Conservation (phyloP, 2,888 invertebrate species). For the Tuta absoluta region DNA sequence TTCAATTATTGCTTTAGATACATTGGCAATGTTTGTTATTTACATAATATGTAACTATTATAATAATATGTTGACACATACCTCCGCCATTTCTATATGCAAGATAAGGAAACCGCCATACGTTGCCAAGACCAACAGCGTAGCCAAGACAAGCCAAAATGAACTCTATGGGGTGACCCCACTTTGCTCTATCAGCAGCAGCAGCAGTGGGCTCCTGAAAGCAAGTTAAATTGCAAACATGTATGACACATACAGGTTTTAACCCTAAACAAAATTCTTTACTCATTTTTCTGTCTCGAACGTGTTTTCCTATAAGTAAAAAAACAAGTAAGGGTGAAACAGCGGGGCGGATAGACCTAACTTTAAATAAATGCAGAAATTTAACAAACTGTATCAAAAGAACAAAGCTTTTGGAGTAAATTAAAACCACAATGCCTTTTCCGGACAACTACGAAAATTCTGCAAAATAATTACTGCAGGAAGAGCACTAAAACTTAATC, state of each 20-base stretch:
- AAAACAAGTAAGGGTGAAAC: too few relatives aligned
- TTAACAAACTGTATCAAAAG: too few relatives aligned
- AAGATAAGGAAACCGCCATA: conserved; percentile 90
- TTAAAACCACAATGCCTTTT: not conserved
- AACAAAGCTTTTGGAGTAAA: not conserved
- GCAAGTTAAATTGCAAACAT: too few relatives aligned
- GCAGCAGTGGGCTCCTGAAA: not conserved
- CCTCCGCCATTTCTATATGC: conserved; percentile 90
- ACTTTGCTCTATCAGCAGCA: conserved; percentile 68
- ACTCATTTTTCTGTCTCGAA: too few relatives aligned
- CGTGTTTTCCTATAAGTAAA: too few relatives aligned
- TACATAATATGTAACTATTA: too few relatives aligned
- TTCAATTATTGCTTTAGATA: too few relatives aligned
- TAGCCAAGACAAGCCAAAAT: conserved; percentile 88
- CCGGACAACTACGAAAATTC: not conserved
- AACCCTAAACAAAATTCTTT: too few relatives aligned
- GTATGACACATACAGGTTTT: too few relatives aligned
- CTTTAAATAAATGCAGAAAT: not conserved
- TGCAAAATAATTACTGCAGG: conserved; percentile 34
- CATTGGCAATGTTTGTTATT: too few relatives aligned
- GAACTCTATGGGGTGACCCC: conserved; percentile 86
- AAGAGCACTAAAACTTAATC: conserved; percentile 60
- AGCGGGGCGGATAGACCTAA: too few relatives aligned
- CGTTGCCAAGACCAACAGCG: conserved; percentile 89
- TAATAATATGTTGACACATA: conserved; percentile 48